Base-by-base conservation (phyloP, 2,888 invertebrate genomes). In the Tupiocoris notatus region DNA sequence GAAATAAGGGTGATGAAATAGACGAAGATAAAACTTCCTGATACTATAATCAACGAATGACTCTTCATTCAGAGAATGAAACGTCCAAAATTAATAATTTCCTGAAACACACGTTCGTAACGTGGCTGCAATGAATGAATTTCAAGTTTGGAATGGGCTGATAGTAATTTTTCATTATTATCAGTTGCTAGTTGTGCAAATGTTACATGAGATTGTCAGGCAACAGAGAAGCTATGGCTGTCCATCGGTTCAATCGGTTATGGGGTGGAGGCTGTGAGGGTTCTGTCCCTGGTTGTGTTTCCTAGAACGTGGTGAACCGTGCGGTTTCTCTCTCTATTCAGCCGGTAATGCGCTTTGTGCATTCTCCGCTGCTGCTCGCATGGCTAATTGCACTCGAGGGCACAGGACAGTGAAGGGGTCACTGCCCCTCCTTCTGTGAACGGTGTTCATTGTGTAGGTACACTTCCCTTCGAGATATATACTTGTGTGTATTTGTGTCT, bases 261-360 rank as follows among this genome's bases (percentile, higher is more conserved):
- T 39, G 39, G 39, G 3, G n/a, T n/a, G n/a, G n/a, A n/a, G n/a
- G n/a, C n/a, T n/a, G n/a, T n/a, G n/a, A n/a, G n/a, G n/a, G 39
- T 39, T 39, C 6, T 39, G 39, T 39, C 6, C 39, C 39, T 39
- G 39, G 39, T 39, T 39, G 39, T 39, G 39, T 39, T 39, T 39
- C 39, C 39, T 39, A 7, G 39, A 12, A 39, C 39, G 39, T 39
- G 39, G 39, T 39, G 39, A 39, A 39, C 39, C 39, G 39, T 39
- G 39, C 39, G 39, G 39, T 39, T 39, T 39, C 39, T 39, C 39
- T 65, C 65, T 67, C 67, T 67, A 67, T 67, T 67, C 57, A 67
- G 56, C 21, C 57, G 54, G 67, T 67, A 67, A 67, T 67, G 67
- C 67, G 67, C 67, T 67, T 67, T 67, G 67, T 67, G 67, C 67